Evolutionary conservation across 2,888 invertebrate genomes (phyloP), one percentile per base, ranked within the genome.

Genomic region (Drosophila robusta): DNA sequence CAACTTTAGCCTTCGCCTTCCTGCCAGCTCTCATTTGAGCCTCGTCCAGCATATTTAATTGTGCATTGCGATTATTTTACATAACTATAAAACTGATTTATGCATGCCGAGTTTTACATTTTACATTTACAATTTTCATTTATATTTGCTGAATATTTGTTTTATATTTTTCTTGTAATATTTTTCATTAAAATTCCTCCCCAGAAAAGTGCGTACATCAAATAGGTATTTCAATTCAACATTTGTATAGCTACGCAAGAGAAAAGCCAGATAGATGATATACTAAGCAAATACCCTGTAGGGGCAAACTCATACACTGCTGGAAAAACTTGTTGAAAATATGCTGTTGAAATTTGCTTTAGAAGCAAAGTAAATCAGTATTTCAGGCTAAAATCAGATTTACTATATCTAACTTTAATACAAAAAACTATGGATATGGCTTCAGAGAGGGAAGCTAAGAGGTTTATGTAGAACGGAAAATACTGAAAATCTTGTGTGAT

Each of bases 11-110:
- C 29, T 0, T 29, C 29, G 29, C 29, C 9, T 29, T 29, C n/a
- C 29, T 11, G 9, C 22, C 11, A 12, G 12, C 41, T 7, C 16
- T 18, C 24, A 12, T 18, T 34, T 16, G 18, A 16, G 4, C 32
- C 41, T 14, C 42, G 50, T 55, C 32, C 67, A 52, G 68, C 68
- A 70, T 70, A 77, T 70, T 65, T 69, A 73, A 70, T 73, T 70
- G 70, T 65, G 52, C 65, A 73, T 56, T 72, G 61, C 54, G 60
- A 57, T 76, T 46, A 64, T 50, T 66, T 72, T 45, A 56, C 57
- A 64, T 57, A 61, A 50, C 72, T 16, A 51, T 52, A 41, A 49
- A 47, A 32, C 56, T 64, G 61, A 66, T 57, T 70, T 66, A 45
- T 75, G 64, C 60, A 70, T 46, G 42, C 26, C 12, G 34, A 38